These are phyloP conservation scores for Pseudochromis fuscus DNA, from an alignment of 2,797 vertebrate species.

Conservation along the genomic window DNA sequence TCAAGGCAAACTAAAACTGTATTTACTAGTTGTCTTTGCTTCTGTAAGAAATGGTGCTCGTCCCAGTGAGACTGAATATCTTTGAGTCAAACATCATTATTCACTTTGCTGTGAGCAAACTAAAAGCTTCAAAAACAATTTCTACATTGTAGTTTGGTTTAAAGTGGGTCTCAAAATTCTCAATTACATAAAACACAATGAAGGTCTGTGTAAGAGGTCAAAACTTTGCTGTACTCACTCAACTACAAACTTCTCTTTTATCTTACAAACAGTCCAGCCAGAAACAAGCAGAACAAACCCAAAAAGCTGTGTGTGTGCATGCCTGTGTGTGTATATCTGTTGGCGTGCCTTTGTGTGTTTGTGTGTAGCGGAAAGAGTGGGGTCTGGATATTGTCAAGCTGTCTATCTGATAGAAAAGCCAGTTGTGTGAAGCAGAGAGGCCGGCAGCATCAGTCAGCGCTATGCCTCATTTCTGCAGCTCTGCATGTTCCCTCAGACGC, in stretches of 20 bases:
- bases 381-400: constrained; percentile 88
- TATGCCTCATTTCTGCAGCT: constrained; percentile 85
- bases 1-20: constrained; percentile 25
- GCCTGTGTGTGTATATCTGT: constrained; percentile 37
- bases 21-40: constrained; percentile 30
- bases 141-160: constrained; percentile 23
- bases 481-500: constrained; percentile 80
- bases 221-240: constrained; percentile 55
- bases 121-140: constrained; percentile 10
- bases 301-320: constrained; percentile 36
- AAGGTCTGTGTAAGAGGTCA: constrained; percentile 50
- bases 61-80: constrained; percentile 22
- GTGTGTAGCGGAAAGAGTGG: constrained; percentile 74
- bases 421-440: constrained; percentile 82
- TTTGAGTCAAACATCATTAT: constrained; percentile 29
- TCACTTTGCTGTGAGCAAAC: constrained; percentile 25
- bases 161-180: constrained; percentile 34
- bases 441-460: constrained; percentile 82
- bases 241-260: constrained; percentile 65
- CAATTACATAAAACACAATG: constrained; percentile 44
- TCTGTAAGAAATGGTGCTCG: constrained; percentile 34
- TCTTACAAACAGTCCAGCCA: constrained; percentile 65
- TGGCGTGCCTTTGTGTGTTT: constrained; percentile 59
- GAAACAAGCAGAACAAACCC: constrained; percentile 69
- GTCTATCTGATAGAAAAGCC: constrained; percentile 87